Base-by-base conservation (phyloP, 2,888 invertebrate species). In the Conchocele bisecta region DNA sequence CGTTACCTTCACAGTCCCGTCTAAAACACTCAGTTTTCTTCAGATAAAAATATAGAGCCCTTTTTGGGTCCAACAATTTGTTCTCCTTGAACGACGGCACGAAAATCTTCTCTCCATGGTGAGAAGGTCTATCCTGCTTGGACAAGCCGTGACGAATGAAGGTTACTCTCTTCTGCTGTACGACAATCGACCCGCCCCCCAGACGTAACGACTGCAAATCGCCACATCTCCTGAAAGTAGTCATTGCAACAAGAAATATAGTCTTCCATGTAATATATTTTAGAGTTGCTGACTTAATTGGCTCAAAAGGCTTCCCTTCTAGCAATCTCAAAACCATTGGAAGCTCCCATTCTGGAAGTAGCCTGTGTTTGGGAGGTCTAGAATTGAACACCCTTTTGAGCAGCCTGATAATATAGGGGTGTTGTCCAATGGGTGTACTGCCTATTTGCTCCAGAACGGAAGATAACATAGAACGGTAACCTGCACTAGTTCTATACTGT, bases 321-420 rank as follows among this genome's bases (percentile, higher is more conserved):
- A 69, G 39, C 42, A 61, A 29, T 6, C 42, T 13, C 11, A 66
- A 44, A 37, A 73, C 70, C 26, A 44, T n/a, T 20, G 42, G 48
- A n/a, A 73, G 37, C 63, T 76, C 63, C 63, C 69, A 72, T 59
- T 68, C 66, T 35, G 76, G 66, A 0, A 65, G 26, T 11, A 76
- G n/a, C 41, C 48, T 66, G 0, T 20, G 28, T 26, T 33, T 15
- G 17, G 66, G 63, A 20, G 75, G 67, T 46, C 76, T 61, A 41
- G 58, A 50, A 59, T 73, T 58, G 41, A 73, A 70, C 24, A 76
- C 51, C 6, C 58, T 67, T 37, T 57, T 72, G 11, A 76, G 35
- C 17, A 72, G 37, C 31, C 46, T 42, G 11, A 66, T 64, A n/a
- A 73, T 50, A 63, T 63, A 59, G 17, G 70, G 77, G 58, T 77